These are phyloP conservation scores for Augiades crinisus DNA, from an alignment of 2,888 invertebrate species.

Conservation along the genomic window DNA sequence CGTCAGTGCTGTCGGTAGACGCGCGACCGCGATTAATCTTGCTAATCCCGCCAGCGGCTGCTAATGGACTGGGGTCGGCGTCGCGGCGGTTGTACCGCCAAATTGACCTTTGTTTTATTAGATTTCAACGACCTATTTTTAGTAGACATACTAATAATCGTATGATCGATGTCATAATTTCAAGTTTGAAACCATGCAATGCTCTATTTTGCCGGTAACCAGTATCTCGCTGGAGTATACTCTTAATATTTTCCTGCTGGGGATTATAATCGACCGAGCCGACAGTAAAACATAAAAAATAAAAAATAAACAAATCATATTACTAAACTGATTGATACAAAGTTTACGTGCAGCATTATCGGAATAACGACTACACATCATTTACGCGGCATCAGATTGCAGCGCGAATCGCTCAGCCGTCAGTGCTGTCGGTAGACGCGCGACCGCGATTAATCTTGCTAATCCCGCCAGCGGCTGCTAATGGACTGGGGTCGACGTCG, in stretches of 20 bases:
- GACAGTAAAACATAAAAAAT: too few relatives aligned
- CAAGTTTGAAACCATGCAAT: too few relatives aligned
- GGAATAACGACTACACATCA: background rate
- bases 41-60: slow-evolving; percentile 37
- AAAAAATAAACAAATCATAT: too few relatives aligned
- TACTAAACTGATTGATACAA: too few relatives aligned
- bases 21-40: slow-evolving; percentile 38
- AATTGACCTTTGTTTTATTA: slow-evolving; percentile 7
- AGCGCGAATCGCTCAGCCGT: slow-evolving; percentile 23
- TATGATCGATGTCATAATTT: too few relatives aligned
- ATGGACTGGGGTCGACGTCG: slow-evolving; percentile 33
- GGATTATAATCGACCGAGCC: too few relatives aligned
- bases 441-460: slow-evolving; percentile 39
- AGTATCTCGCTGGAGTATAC: too few relatives aligned
- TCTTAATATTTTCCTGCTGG: too few relatives aligned
- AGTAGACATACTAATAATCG: too few relatives aligned
- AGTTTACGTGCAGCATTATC: background rate
- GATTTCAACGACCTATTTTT: background rate
- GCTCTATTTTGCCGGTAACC: too few relatives aligned
- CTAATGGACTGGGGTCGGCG: slow-evolving; percentile 38
- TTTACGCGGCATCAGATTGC: slow-evolving; percentile 12
- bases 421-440: slow-evolving; percentile 37
- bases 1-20: slow-evolving; percentile 38
- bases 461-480: slow-evolving; percentile 39
- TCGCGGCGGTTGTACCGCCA: background rate